phyloP scores from a whole-genome alignment of 2,113 vertebrate species.

The Macquaria australasica region DNA sequence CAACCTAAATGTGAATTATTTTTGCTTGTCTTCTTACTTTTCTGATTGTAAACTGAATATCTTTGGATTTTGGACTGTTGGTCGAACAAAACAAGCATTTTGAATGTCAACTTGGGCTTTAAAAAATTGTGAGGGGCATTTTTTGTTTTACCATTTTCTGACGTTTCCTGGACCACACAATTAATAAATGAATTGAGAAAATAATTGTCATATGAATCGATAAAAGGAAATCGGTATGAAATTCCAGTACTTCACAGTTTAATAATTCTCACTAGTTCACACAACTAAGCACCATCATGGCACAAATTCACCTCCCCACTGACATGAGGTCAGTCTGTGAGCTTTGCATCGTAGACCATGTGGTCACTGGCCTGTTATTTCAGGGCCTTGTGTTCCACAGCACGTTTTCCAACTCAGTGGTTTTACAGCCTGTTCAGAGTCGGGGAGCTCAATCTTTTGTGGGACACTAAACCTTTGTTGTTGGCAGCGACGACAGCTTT shows the following conservation, averaged over 20 bases:
- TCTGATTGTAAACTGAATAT: no score
- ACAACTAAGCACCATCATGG: background rate
- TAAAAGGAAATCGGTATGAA: no score
- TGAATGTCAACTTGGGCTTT: background rate
- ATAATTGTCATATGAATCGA: background rate
- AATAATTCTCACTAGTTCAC: background rate
- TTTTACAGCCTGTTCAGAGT: constrained; percentile 39
- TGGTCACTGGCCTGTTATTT: constrained; percentile 49
- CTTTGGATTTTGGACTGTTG: no score
- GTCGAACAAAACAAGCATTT: no score
- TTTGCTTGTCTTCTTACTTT: no score
- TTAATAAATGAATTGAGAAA: background rate
- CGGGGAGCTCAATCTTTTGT: constrained; percentile 36
- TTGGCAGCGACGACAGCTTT: constrained; percentile 9
- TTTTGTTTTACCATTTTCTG: no score
- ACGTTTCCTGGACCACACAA: background rate
- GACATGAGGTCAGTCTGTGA: constrained; percentile 17
- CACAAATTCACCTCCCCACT: background rate
- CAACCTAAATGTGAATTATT: no score
- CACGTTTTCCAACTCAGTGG: constrained; percentile 60
- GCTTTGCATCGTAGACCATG: background rate
- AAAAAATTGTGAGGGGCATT: no score
- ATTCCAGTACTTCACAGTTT: background rate
- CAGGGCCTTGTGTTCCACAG: constrained; percentile 35
- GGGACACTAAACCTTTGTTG: constrained; percentile 50